phyloP scores from a whole-genome alignment of 2,113 vertebrate species.

The Indri indri region DNA sequence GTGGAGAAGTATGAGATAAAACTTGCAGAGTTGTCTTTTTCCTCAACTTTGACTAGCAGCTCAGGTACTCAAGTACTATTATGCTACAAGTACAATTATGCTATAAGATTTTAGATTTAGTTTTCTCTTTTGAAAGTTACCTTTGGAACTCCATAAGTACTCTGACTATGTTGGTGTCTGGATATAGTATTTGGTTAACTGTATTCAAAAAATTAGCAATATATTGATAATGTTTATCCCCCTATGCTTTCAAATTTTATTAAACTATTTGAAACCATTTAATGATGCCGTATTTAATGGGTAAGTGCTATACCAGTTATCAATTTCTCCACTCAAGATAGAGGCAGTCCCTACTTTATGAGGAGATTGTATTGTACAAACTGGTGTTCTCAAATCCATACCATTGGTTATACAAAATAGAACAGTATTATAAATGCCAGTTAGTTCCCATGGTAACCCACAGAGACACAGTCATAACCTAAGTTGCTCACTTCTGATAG shows the following conservation, averaged over 20 bases:
- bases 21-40: background rate
- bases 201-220: background rate
- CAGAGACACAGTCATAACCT: background rate
- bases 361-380: background rate
- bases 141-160: background rate
- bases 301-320: background rate
- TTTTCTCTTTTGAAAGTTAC: conserved; percentile 36
- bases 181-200: background rate
- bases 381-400: conserved; percentile 13
- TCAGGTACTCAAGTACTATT: background rate
- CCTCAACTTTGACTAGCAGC: background rate
- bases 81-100: background rate
- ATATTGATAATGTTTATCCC: background rate
- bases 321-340: background rate
- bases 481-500: background rate
- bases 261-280: background rate
- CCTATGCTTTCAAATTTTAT: conserved; percentile 20
- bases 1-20: background rate
- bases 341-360: background rate
- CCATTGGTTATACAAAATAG: background rate
- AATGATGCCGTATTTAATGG: conserved; percentile 25
- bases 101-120: background rate
- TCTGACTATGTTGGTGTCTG: background rate
- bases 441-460: background rate
- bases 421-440: background rate